These are phyloP conservation scores for Indicator maculatus DNA, from an alignment of 2,113 vertebrate species.

Conservation along the genomic window DNA sequence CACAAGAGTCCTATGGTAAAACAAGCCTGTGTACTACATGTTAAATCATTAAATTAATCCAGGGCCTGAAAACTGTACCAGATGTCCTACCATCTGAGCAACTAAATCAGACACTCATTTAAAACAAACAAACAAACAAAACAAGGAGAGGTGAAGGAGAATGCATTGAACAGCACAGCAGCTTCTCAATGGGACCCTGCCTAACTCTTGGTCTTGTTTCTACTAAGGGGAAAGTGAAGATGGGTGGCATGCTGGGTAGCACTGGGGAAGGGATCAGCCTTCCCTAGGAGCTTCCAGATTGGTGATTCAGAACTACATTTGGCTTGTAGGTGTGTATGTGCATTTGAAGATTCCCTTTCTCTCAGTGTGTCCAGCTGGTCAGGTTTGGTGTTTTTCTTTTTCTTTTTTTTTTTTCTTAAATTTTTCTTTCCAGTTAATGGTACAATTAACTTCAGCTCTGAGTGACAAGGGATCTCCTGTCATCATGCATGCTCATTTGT, in stretches of 20 bases:
- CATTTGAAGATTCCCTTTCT: not conserved
- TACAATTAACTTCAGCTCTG: not conserved
- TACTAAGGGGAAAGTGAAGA: not conserved
- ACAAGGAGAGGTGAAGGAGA: not conserved
- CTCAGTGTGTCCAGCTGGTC: not conserved
- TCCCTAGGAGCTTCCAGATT: not conserved
- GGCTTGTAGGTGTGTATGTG: not conserved
- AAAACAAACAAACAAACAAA: slow-evolving; percentile 32
- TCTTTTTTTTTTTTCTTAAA: too few relatives aligned
- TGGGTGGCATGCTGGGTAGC: not conserved
- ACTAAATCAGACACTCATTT: not conserved
- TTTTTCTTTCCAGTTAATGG: not conserved
- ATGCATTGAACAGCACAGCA: not conserved
- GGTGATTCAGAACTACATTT: not conserved
- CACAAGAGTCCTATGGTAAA: slow-evolving; percentile 20
- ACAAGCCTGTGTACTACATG: slow-evolving; percentile 1
- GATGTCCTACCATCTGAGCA: slow-evolving; percentile 34
- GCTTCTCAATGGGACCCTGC: not conserved
- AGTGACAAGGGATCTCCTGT: not conserved
- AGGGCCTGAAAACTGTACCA: slow-evolving; percentile 2
- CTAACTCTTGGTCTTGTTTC: not conserved
- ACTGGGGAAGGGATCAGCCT: not conserved
- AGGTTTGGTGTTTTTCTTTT: not conserved
- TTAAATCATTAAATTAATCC: slow-evolving; percentile 26
- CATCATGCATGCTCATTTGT: not conserved